Evolutionary conservation across 2,113 vertebrate species (phyloP).

Genomic region (Opisthocomus hoazin): DNA sequence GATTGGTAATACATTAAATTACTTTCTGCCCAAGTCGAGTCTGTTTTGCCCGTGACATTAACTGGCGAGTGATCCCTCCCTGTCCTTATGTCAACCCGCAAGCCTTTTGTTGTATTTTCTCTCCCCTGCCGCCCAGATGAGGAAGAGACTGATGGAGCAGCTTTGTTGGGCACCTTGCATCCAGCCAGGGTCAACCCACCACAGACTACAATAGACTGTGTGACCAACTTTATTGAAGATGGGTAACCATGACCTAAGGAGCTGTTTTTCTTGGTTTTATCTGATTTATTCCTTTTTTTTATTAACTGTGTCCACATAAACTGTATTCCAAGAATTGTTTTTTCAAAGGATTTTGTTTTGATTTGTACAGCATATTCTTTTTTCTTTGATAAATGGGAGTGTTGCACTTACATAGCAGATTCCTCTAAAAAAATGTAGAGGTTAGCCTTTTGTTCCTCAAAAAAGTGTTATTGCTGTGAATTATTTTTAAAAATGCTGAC

Average conservation of each 20-base stretch:
- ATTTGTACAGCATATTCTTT: neutral
- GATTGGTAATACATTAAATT: too few species aligned
- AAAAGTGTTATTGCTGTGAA: neutral
- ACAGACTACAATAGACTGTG: neutral
- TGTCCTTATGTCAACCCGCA: too few species aligned
- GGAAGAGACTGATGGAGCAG: too few species aligned
- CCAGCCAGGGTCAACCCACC: too few species aligned
- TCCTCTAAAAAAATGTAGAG: neutral
- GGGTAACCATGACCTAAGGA: neutral
- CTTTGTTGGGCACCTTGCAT: too few species aligned
- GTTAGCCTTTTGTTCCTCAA: neutral
- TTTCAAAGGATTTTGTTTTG: neutral
- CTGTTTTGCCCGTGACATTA: too few species aligned
- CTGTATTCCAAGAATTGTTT: neutral
- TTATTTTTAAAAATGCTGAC: neutral
- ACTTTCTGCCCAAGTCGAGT: too few species aligned
- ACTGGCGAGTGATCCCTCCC: too few species aligned
- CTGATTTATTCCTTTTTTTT: neutral
- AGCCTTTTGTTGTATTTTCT: too few species aligned
- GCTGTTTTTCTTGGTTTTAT: neutral
- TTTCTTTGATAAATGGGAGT: neutral
- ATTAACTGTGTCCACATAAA: neutral
- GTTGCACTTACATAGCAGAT: rapidly evolving
- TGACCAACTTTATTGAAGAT: neutral
- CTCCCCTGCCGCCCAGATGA: too few species aligned